Evolutionary conservation across 2,113 vertebrate genomes (phyloP), one percentile per base, ranked within the genome.

Genomic region (Scolopax mira): DNA sequence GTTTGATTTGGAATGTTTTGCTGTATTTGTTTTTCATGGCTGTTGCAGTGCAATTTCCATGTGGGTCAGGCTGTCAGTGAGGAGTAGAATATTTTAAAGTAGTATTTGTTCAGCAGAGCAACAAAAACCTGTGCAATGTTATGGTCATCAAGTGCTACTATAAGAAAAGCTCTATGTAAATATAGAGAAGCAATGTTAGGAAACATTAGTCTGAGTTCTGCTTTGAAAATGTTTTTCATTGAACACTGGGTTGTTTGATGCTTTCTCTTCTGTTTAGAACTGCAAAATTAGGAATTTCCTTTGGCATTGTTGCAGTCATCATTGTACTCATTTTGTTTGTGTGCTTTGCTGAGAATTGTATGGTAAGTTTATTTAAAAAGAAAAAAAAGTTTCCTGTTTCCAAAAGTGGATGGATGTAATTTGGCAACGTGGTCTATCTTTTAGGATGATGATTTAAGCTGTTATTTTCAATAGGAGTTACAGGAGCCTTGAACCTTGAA

Each of bases 331-430:
- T 97, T 81, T 95, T 99, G 52, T 93, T 98, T 67, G 97, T 99
- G 90, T 99, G 98, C 91, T 99, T 99, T 74, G 98, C 99, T 13
- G 97, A 98, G 39, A 97, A 98, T 88, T 93, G 98, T 60, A 92
- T 98, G 99, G 99, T 99, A 96, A 99, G 99, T 98, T 89, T 58
- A 11, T 44, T 62, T 42, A 13, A 67, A 30, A 21, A 9, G 25
- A 55, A 7, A 73, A 22, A 49, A 54, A 51, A 15, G 7, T 14
- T 70, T 46, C 13, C 5, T 79, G 7, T 72, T 91, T 65, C 83
- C 35, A 49, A 25, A 90, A 83, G 28, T 24, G 39, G 24, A 41
- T 72, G 61, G 44, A 25, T 74, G 12, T 60, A 48, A 83, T 83
- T 73, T 0, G 10, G 23, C 31, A 73, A 30, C 7, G 19, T 61